phyloP scores from a whole-genome alignment of 2,888 invertebrate genomes.

The Drosophila prolongata region DNA sequence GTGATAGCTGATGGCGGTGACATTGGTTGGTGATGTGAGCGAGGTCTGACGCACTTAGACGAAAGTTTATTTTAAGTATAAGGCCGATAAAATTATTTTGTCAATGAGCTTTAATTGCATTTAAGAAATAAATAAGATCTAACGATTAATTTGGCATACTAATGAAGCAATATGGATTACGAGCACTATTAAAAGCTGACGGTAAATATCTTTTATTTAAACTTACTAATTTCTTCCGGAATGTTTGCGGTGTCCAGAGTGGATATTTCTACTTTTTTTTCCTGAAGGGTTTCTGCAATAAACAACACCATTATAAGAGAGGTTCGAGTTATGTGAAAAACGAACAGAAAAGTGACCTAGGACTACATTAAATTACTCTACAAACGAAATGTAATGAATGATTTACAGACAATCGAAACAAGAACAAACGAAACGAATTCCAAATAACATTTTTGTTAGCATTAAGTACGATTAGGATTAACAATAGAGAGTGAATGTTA shows the following conservation, averaged over 20 bases:
- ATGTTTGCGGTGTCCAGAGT: slow-evolving; percentile 45
- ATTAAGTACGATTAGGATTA: slow-evolving; percentile 29
- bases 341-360: slow-evolving; percentile 60
- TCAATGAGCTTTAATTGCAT: slow-evolving; percentile 78
- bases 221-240: slow-evolving; percentile 57
- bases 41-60: slow-evolving; percentile 22
- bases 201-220: slow-evolving; percentile 3
- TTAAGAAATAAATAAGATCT: slow-evolving; percentile 52
- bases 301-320: slow-evolving; percentile 37
- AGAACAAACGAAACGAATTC: slow-evolving; percentile 54
- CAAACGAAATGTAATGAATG: slow-evolving; percentile 55
- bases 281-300: slow-evolving; percentile 69
- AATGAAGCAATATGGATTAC: slow-evolving; percentile 50
- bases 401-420: slow-evolving; percentile 55
- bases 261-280: slow-evolving; percentile 57
- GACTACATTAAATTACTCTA: slow-evolving; percentile 61
- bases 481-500: slow-evolving; percentile 52
- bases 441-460: slow-evolving; percentile 72
- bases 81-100: slow-evolving; percentile 42
- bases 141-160: slow-evolving; percentile 24
- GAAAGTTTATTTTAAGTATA: slow-evolving; percentile 9
- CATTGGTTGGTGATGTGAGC: slow-evolving; percentile 56
- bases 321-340: background rate
- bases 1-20: slow-evolving; percentile 51
- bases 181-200: slow-evolving; percentile 30